Conservation (phyloP, 2,888 invertebrate species). For the Diadegma fenestrale region DNA sequence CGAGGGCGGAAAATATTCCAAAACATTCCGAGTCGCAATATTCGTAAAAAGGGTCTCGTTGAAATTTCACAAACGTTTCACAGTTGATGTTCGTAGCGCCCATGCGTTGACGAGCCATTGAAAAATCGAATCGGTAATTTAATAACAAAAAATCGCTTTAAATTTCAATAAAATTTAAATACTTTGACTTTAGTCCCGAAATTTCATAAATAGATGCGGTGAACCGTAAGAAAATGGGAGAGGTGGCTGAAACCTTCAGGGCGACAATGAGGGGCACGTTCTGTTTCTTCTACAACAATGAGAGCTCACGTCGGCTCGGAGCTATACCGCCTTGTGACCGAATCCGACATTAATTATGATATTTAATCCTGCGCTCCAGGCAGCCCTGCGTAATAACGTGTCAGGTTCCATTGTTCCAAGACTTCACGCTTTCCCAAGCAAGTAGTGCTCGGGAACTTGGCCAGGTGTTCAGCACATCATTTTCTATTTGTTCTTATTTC, state of each 20-base stretch:
- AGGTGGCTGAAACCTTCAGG: slow-evolving; percentile 62
- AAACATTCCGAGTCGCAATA: no score
- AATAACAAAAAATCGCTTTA: background rate
- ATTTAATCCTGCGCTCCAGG: slow-evolving; percentile 78
- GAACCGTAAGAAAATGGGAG: slow-evolving; percentile 73
- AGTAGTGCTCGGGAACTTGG: slow-evolving; percentile 71
- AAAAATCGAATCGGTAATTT: no score
- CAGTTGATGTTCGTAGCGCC: no score
- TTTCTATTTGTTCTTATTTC: slow-evolving; percentile 51
- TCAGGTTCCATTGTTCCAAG: slow-evolving; percentile 75
- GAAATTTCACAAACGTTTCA: no score
- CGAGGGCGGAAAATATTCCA: no score
- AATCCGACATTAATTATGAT: slow-evolving; percentile 81
- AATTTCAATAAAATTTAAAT: background rate
- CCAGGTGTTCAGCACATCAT: slow-evolving; percentile 66
- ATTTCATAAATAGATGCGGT: slow-evolving; percentile 47
- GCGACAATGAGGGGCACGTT: slow-evolving; percentile 28
- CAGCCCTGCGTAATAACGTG: slow-evolving; percentile 55
- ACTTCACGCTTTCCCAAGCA: slow-evolving; percentile 45
- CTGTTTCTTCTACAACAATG: slow-evolving; percentile 58
- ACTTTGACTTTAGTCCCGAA: slow-evolving; percentile 66
- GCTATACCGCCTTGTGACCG: slow-evolving; percentile 67
- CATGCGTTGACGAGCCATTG: no score
- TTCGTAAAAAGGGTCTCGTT: no score
- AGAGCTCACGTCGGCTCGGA: slow-evolving; percentile 43